A percentile compares a stretch with the other conserved stretches of the same genome.
phyloP scores from a whole-genome alignment of 1,140 invertebrate species.

The Drosophila pandora region DNA sequence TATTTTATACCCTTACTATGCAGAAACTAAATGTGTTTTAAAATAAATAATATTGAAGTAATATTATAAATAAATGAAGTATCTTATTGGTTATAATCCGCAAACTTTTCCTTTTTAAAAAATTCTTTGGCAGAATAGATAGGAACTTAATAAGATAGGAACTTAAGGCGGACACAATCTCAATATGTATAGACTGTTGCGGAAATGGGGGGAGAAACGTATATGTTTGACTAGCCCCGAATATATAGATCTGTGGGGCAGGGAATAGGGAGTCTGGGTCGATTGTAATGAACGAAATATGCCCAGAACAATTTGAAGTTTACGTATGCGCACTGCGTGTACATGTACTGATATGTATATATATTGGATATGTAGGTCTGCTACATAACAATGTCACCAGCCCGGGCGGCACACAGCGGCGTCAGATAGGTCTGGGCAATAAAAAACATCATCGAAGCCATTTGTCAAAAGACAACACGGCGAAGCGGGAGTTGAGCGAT shows the following conservation, averaged over 20 bases:
- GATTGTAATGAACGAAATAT: slow-evolving; percentile 58
- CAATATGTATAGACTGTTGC: slow-evolving; percentile 1
- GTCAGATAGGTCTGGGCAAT: slow-evolving; percentile 74
- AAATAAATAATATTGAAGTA: no score
- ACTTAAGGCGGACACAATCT: no score
- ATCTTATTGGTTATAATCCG: no score
- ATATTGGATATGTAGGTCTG: slow-evolving; percentile 10
- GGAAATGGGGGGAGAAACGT: slow-evolving; percentile 15
- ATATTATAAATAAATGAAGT: no score
- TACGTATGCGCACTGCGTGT: slow-evolving; percentile 62
- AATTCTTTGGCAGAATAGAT: not conserved
- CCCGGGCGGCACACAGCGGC: slow-evolving; percentile 45
- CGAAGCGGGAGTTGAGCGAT: slow-evolving; percentile 19
- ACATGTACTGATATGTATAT: slow-evolving; percentile 21
- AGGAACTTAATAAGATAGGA: no score
- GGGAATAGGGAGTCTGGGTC: slow-evolving; percentile 2
- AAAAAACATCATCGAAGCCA: slow-evolving; percentile 81
- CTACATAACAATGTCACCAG: slow-evolving; percentile 58
- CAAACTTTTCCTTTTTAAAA: not conserved
- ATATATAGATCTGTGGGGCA: slow-evolving; percentile 17
- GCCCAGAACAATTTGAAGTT: slow-evolving; percentile 53
- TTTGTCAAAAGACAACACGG: slow-evolving; percentile 75
- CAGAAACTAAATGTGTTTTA: not conserved
- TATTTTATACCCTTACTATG: not conserved
- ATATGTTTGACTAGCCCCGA: slow-evolving; percentile 61